Evolutionary conservation across 2,113 vertebrate genomes (phyloP).

Genomic region (Furnarius figulus): DNA sequence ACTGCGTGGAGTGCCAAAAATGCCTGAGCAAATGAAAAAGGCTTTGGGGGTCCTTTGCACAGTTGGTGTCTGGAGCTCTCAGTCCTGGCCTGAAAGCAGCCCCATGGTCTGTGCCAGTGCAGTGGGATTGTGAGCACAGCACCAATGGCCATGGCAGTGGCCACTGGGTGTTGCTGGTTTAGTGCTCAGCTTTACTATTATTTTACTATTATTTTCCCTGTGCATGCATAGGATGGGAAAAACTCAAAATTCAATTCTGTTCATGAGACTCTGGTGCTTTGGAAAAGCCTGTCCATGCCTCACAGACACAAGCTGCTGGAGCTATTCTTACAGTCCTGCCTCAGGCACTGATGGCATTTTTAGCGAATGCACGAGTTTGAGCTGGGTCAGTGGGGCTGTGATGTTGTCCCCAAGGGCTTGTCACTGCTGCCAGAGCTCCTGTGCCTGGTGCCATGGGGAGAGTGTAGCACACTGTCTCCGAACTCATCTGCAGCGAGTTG

Average conservation of each 20-base stretch:
- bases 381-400: neutral
- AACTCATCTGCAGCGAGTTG: neutral
- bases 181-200: neutral
- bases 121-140: neutral
- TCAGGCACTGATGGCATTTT: neutral
- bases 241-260: neutral
- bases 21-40: neutral
- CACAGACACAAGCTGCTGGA: neutral
- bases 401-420: neutral
- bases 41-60: neutral
- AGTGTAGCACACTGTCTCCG: neutral
- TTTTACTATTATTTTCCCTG: neutral
- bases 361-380: neutral
- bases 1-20: neutral
- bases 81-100: neutral
- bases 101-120: accelerated
- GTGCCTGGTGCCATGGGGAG: neutral
- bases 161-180: neutral
- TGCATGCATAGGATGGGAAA: neutral
- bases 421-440: neutral
- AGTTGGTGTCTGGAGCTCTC: neutral
- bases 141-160: neutral
- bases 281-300: neutral
- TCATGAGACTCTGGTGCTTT: neutral
- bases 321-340: neutral